Evolutionary conservation across 2,797 vertebrate species (phyloP).

Genomic region (Helicolenus hilgendorfi): DNA sequence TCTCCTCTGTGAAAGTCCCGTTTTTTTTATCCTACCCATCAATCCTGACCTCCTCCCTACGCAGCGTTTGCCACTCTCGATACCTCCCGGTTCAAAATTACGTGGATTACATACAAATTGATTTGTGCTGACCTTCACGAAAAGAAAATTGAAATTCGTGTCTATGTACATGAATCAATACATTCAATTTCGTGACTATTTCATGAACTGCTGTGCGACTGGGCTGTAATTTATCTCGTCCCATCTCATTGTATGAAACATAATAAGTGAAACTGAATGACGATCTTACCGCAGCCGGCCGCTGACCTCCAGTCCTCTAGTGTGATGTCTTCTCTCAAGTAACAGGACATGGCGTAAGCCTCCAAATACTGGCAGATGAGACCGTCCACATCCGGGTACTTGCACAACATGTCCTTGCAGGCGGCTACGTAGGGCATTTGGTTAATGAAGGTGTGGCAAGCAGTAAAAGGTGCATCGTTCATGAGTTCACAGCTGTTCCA

Average conservation of each 20-base stretch:
- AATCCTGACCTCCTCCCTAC: too few relatives aligned
- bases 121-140: too few relatives aligned
- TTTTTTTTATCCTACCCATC: too few relatives aligned
- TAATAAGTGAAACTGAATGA: neutral
- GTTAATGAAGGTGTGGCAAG: neutral
- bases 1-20: too few relatives aligned
- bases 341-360: neutral
- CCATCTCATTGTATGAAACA: neutral
- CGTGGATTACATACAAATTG: too few relatives aligned
- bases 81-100: too few relatives aligned
- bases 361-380: neutral
- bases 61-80: too few relatives aligned
- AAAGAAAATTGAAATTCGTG: too few relatives aligned
- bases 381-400: neutral
- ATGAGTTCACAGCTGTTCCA: neutral
- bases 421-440: neutral
- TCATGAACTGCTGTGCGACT: too few relatives aligned
- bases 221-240: neutral
- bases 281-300: neutral
- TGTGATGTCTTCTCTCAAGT: rapidly evolving
- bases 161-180: too few relatives aligned
- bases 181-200: too few relatives aligned
- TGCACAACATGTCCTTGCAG: neutral
- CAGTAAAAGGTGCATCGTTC: neutral
- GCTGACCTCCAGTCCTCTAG: neutral